Percentiles rank a stretch among this genome's conserved stretches.
Conservation (phyloP, 2,888 invertebrate species). For the Alsophila aescularia region DNA sequence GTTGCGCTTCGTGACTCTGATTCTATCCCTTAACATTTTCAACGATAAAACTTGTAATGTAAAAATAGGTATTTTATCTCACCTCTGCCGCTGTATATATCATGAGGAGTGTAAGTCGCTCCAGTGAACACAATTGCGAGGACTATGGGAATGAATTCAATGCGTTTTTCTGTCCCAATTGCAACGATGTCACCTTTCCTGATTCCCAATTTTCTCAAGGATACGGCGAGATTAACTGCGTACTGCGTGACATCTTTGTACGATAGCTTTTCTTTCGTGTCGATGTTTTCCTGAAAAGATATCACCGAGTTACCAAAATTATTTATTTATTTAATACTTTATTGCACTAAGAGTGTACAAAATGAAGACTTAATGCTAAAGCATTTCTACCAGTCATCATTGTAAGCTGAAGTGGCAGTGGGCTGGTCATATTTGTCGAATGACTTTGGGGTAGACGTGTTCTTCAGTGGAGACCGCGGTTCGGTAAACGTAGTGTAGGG, state of each 20-base stretch:
- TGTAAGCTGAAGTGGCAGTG: too few species aligned
- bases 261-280: constrained; percentile 79
- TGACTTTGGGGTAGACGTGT: too few species aligned
- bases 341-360: too few species aligned
- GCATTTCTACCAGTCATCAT: too few species aligned
- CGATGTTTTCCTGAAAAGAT: constrained; percentile 78
- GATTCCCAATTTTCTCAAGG: constrained; percentile 77
- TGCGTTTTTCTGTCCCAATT: constrained; percentile 85
- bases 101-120: constrained; percentile 62
- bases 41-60: constrained; percentile 18
- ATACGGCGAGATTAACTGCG: constrained; percentile 79
- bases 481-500: too few species aligned
- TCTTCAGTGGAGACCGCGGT: too few species aligned
- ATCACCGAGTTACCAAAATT: too few species aligned
- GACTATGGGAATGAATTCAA: constrained; percentile 79
- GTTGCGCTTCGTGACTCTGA: too few species aligned
- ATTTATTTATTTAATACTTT: too few species aligned
- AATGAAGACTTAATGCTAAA: too few species aligned
- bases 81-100: constrained; percentile 61
- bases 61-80: constrained; percentile 39
- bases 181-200: constrained; percentile 80
- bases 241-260: constrained; percentile 80
- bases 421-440: too few species aligned
- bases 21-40: too few species aligned
- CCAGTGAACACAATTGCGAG: constrained; percentile 78